These are phyloP conservation scores for Pheosia tremula DNA, from an alignment of 2,888 invertebrate genomes.

Conservation along the genomic window DNA sequence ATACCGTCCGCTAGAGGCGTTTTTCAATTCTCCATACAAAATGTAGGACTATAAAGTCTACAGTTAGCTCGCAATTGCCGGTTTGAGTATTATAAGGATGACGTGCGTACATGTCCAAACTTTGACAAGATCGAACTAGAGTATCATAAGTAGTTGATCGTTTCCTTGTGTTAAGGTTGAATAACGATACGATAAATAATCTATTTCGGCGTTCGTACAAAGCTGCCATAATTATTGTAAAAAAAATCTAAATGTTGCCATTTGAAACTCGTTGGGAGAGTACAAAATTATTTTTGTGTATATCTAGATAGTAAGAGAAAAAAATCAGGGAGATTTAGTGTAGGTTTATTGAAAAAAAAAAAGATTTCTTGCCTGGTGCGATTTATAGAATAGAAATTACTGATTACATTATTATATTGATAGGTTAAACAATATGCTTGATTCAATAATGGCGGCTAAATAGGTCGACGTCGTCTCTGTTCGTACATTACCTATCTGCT, in stretches of 20 bases:
- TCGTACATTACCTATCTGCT: background rate
- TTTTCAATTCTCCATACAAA: too few species aligned
- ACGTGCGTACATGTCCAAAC: background rate
- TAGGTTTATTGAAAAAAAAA: constrained; percentile 56
- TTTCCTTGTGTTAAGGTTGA: constrained; percentile 28
- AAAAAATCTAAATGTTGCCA: constrained; percentile 72
- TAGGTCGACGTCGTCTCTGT: constrained; percentile 7
- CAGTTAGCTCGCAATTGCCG: too few species aligned
- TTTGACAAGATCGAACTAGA: constrained; percentile 2
- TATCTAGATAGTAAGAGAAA: constrained; percentile 78
- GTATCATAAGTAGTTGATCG: constrained; percentile 4
- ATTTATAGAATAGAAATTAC: constrained; percentile 52
- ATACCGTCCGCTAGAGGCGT: too few species aligned
- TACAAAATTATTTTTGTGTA: constrained; percentile 85
- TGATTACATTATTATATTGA: constrained; percentile 28
- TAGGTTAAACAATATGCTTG: constrained; percentile 50
- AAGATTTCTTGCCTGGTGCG: constrained; percentile 79
- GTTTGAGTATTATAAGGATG: background rate
- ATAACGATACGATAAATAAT: constrained; percentile 25
- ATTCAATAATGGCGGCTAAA: constrained; percentile 25
- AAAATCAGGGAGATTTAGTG: constrained; percentile 82
- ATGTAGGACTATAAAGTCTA: too few species aligned
- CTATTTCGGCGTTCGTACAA: constrained; percentile 65
- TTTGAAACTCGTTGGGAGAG: constrained; percentile 80
- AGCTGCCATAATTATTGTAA: constrained; percentile 74